Percentiles rank a stretch among this genome's conserved stretches.
phyloP scores from a whole-genome alignment of 2,797 vertebrate genomes.

The Rhinella marina region DNA sequence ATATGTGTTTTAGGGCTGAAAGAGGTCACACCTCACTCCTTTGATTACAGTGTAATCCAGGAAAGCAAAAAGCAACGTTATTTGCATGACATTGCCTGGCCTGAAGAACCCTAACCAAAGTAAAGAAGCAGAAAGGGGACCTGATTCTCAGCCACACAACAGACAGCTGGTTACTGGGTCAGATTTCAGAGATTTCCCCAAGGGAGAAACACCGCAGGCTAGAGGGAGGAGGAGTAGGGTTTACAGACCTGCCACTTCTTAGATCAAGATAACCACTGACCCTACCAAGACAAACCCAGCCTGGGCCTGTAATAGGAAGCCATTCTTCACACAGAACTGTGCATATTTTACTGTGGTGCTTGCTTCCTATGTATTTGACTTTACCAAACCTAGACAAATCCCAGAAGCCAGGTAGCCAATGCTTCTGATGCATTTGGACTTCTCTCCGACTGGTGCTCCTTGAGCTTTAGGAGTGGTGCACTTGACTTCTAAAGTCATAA shows the following conservation, averaged over 20 bases:
- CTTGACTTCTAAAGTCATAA: too few species aligned
- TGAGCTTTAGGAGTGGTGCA: too few species aligned
- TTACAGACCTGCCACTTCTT: constrained; percentile 52
- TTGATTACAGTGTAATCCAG: not conserved
- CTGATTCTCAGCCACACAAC: constrained; percentile 46
- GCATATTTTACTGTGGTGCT: not conserved
- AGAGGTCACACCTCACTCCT: not conserved
- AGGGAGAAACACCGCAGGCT: constrained; percentile 51
- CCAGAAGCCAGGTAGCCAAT: too few species aligned
- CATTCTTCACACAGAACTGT: not conserved
- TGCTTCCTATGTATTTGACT: not conserved
- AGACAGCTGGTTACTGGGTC: constrained; percentile 60
- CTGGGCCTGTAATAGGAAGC: constrained; percentile 31
- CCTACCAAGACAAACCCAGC: constrained; percentile 39
- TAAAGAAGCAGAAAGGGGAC: constrained; percentile 24
- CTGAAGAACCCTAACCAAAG: not conserved
- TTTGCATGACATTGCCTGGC: constrained; percentile 23
- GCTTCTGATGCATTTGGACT: too few species aligned
- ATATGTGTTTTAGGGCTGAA: not conserved
- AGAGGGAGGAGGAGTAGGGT: constrained; percentile 41
- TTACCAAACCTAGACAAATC: not conserved
- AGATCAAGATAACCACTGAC: constrained; percentile 49
- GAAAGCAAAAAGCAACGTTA: not conserved
- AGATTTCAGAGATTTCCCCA: constrained; percentile 52
- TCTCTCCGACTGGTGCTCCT: too few species aligned